These are phyloP conservation scores for Glomeris marginata DNA, from an alignment of 2,888 invertebrate genomes.

Conservation along the genomic window DNA sequence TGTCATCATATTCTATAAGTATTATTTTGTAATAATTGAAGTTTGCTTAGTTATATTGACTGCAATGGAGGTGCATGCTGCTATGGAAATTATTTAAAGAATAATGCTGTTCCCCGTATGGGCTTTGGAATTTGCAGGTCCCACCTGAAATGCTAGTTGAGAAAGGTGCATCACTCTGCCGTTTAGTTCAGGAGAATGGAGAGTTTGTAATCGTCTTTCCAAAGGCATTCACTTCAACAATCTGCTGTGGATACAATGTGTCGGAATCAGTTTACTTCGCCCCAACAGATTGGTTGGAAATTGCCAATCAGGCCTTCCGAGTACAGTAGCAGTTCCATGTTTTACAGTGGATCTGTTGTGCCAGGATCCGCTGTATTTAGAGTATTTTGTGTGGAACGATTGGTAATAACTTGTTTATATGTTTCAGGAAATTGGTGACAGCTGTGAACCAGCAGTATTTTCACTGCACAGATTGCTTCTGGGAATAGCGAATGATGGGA, in stretches of 20 bases:
- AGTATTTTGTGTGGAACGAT: background rate
- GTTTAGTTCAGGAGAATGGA: constrained; percentile 67
- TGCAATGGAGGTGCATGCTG: too few relatives aligned
- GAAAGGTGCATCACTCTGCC: constrained; percentile 59
- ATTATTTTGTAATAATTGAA: too few relatives aligned
- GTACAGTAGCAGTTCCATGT: constrained; percentile 31
- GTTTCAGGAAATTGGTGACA: constrained; percentile 55
- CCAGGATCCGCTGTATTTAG: too few relatives aligned
- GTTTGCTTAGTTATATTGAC: too few relatives aligned
- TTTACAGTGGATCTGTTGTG: too few relatives aligned
- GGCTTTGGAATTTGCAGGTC: constrained; percentile 31
- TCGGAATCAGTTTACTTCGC: constrained; percentile 90
- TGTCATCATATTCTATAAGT: too few relatives aligned
- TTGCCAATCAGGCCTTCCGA: constrained; percentile 54
- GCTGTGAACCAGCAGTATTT: constrained; percentile 81
- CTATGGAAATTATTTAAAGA: too few relatives aligned
- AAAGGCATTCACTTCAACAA: constrained; percentile 69
- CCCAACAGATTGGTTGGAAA: constrained; percentile 57
- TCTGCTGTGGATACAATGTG: constrained; percentile 74
- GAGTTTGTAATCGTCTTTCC: constrained; percentile 84
- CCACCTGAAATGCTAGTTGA: constrained; percentile 62
- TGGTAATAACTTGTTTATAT: constrained; percentile 1
- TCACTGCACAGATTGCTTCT: constrained; percentile 67
- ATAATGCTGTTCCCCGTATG: too few relatives aligned
- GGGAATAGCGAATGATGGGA: constrained; percentile 51